Conservation (phyloP, 2,888 invertebrate species). For the Chrysina gloriosa region DNA sequence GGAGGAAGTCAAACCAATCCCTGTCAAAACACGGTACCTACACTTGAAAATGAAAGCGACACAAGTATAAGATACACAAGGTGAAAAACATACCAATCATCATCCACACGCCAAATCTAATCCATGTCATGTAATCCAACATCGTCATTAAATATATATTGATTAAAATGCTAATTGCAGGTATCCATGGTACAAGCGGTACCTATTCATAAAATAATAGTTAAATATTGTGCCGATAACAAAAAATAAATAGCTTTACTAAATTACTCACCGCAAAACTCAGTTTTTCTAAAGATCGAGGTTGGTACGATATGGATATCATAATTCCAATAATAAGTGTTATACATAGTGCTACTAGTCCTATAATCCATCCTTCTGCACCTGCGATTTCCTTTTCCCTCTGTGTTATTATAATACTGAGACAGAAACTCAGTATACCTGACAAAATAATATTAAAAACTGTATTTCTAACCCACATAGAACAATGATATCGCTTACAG, state of each 20-base stretch:
- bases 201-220: conserved; percentile 70
- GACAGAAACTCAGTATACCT: conserved; percentile 59
- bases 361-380: conserved; percentile 59
- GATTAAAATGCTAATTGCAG: conserved; percentile 82
- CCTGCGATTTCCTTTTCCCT: conserved; percentile 59
- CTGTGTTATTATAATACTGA: conserved; percentile 59
- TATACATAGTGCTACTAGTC: conserved; percentile 58
- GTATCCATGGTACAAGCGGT: conserved; percentile 85
- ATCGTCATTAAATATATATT: conserved; percentile 89
- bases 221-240: background rate
- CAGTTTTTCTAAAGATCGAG: conserved; percentile 71
- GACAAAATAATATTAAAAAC: conserved; percentile 17
- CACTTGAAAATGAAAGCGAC: no score
- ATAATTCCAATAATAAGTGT: conserved; percentile 64
- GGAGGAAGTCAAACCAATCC: no score
- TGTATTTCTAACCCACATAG: conserved; percentile 23
- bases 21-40: no score
- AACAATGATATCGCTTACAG: conserved; percentile 60
- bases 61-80: background rate
- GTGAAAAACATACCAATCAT: conserved; percentile 69
- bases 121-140: conserved; percentile 83
- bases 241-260: background rate
- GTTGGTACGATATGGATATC: conserved; percentile 71
- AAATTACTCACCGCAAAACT: conserved; percentile 70
- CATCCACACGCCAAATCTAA: conserved; percentile 85